A percentile compares a stretch with the other conserved stretches of the same genome.
Evolutionary conservation across 2,888 invertebrate genomes (phyloP).

Genomic region (Synergus gifuensis): DNA sequence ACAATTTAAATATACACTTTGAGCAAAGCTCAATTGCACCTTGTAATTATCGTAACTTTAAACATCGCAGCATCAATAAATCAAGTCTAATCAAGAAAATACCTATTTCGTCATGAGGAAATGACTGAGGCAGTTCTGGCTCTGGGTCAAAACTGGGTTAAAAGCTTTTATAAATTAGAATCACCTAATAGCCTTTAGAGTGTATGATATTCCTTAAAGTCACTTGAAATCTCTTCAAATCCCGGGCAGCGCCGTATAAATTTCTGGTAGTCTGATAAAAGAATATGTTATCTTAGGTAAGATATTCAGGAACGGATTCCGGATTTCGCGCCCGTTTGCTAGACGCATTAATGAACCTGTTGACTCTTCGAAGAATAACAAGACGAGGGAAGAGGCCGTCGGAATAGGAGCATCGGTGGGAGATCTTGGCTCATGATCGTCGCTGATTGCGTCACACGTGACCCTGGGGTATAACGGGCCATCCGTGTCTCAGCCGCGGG

Average conservation of each 20-base stretch:
- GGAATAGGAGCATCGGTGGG: slow-evolving; percentile 47
- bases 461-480: slow-evolving; percentile 54
- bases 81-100: too few relatives aligned
- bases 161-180: too few relatives aligned
- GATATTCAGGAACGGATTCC: neutral
- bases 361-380: slow-evolving; percentile 17
- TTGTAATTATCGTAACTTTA: neutral
- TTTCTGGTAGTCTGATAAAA: neutral
- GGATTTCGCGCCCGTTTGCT: neutral
- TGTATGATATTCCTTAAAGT: neutral
- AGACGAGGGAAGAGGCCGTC: neutral
- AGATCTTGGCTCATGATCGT: slow-evolving; percentile 20
- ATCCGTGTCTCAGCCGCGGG: slow-evolving; percentile 37
- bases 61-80: neutral
- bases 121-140: too few relatives aligned
- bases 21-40: neutral
- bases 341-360: slow-evolving; percentile 30
- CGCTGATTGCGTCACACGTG: slow-evolving; percentile 47
- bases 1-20: neutral
- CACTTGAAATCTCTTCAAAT: neutral
- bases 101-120: too few relatives aligned
- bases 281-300: neutral
- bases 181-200: too few relatives aligned
- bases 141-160: neutral
- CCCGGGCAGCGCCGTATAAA: too few relatives aligned